A percentile compares a stretch with the other conserved stretches of the same genome.
Conservation (phyloP, 2,797 vertebrate genomes). For the Acropternis orthonyx region DNA sequence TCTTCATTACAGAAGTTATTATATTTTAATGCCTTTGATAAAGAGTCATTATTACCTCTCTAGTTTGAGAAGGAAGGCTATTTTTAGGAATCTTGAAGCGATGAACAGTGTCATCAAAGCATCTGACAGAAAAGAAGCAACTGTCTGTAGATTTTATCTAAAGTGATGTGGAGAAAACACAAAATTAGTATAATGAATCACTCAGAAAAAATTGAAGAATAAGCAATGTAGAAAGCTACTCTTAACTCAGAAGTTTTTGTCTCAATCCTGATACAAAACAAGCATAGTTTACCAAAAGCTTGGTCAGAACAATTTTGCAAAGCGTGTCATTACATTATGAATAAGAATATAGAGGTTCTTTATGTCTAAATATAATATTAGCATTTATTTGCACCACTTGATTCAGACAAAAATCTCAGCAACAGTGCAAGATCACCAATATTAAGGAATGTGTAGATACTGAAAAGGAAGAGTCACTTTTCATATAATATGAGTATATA, state of each 20-base stretch:
- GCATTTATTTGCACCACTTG: background rate
- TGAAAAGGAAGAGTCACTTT: background rate
- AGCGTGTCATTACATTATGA: background rate
- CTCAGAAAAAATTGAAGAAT: background rate
- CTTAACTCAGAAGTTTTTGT: background rate
- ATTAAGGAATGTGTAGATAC: background rate
- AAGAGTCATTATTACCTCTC: slow-evolving; percentile 81
- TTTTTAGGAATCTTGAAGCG: slow-evolving; percentile 91
- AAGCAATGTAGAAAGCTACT: background rate
- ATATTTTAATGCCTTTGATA: background rate
- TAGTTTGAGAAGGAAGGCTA: slow-evolving; percentile 78
- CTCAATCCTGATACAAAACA: background rate
- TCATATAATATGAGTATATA: background rate
- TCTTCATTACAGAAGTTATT: background rate
- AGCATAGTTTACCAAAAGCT: background rate
- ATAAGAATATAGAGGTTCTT: background rate
- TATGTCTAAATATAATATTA: background rate
- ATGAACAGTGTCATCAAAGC: slow-evolving; percentile 92
- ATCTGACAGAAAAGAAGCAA: slow-evolving; percentile 89
- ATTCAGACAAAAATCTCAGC: background rate
- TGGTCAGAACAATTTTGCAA: background rate
- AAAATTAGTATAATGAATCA: background rate
- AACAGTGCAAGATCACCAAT: background rate
- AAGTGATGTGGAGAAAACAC: background rate
- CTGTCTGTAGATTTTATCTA: slow-evolving; percentile 86